phyloP scores from a whole-genome alignment of 2,888 invertebrate genomes.

The Notodonta dromedarius region DNA sequence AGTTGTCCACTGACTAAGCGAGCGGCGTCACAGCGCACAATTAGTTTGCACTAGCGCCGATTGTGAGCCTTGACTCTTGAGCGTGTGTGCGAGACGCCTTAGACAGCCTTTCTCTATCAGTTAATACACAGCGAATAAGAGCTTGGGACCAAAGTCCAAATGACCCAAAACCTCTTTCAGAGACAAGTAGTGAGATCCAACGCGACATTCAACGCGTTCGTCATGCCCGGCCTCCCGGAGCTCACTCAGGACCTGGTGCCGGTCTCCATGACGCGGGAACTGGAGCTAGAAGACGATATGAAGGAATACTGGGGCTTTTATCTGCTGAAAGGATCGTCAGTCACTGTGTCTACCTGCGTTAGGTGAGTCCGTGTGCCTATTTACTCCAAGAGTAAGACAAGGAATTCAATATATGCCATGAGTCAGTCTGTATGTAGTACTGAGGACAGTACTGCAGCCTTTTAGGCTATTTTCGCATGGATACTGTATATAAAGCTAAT shows the following conservation, averaged over 20 bases:
- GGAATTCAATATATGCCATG: too few species aligned
- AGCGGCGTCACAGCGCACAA: too few species aligned
- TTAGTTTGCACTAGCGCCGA: too few species aligned
- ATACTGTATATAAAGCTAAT: too few species aligned
- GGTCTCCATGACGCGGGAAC: constrained; percentile 88
- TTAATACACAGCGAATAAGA: neutral
- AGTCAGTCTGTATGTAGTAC: too few species aligned
- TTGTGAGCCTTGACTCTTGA: too few species aligned
- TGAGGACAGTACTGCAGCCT: too few species aligned
- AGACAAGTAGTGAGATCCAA: constrained; percentile 88
- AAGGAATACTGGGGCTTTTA: constrained; percentile 95
- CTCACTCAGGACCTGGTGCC: constrained; percentile 83
- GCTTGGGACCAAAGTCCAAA: neutral
- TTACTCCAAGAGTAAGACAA: too few species aligned
- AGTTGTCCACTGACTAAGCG: too few species aligned
- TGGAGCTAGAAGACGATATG: constrained; percentile 90
- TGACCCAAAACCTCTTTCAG: constrained; percentile 61
- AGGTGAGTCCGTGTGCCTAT: constrained; percentile 86
- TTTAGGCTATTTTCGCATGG: too few species aligned
- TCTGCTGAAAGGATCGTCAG: constrained; percentile 88
- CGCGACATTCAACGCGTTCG: constrained; percentile 90
- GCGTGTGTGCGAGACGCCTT: too few species aligned
- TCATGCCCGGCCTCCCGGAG: constrained; percentile 86
- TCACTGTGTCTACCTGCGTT: constrained; percentile 90
- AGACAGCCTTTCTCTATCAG: too few species aligned